Evolutionary conservation across 2,888 invertebrate species (phyloP).

Genomic region (Sarcophaga caerulescens): DNA sequence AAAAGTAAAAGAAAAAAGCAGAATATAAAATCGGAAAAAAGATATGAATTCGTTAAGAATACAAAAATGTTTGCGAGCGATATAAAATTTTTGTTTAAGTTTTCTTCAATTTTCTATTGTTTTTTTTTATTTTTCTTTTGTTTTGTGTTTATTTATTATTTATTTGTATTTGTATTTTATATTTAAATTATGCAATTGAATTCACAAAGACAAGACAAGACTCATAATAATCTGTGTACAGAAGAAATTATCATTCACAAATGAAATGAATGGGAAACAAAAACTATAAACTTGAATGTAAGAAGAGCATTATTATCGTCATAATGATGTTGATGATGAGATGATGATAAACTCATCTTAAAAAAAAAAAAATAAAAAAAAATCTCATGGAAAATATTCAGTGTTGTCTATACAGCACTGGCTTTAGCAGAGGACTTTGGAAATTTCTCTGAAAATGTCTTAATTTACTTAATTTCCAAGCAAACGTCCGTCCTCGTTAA

Average conservation of each 20-base stretch:
- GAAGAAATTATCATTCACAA: conserved; percentile 44
- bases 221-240: conserved; percentile 46
- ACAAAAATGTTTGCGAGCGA: background rate
- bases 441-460: too few species aligned
- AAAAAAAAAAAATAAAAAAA: too few species aligned
- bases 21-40: background rate
- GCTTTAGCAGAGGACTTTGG: too few species aligned
- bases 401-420: too few species aligned
- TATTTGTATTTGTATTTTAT: conserved; percentile 22
- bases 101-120: background rate
- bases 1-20: too few species aligned
- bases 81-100: background rate
- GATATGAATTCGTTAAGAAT: background rate
- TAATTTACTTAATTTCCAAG: too few species aligned
- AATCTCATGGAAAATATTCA: too few species aligned
- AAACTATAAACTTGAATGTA: background rate
- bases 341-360: background rate
- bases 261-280: background rate
- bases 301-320: background rate
- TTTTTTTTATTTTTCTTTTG: background rate
- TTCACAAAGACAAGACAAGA: conserved; percentile 48
- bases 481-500: too few species aligned
- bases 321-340: conserved; percentile 6
- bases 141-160: conserved; percentile 7
- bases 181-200: conserved; percentile 47